Conservation (phyloP, 2,888 invertebrate genomes). For the Epinotia demarniana region DNA sequence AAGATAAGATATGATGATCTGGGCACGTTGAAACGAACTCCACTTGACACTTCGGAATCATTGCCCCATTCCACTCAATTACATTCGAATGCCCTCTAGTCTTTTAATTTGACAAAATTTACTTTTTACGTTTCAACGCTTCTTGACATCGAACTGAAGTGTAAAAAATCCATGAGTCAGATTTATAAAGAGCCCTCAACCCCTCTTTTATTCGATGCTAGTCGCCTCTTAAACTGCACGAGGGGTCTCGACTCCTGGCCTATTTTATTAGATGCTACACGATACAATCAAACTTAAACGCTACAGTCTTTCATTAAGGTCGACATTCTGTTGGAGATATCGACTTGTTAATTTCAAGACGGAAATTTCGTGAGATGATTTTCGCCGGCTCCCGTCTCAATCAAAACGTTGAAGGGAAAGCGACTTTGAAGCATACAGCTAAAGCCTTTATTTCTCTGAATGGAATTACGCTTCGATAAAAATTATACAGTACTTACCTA, state of each 20-base stretch:
- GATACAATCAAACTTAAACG: constrained; percentile 50
- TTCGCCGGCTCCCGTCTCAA: constrained; percentile 19
- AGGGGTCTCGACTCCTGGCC: constrained; percentile 60
- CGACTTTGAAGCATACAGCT: background rate
- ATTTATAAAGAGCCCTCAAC: constrained; percentile 60
- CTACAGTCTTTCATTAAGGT: constrained; percentile 48
- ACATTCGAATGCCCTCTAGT: background rate
- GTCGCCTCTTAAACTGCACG: constrained; percentile 55
- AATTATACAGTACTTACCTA: background rate
- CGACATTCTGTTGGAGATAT: constrained; percentile 42
- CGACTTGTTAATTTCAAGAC: constrained; percentile 51
- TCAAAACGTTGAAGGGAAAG: background rate
- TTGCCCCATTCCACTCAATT: constrained; percentile 21
- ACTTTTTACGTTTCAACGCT: constrained; percentile 36
- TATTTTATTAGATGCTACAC: constrained; percentile 60
- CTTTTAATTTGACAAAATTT: constrained; percentile 33
- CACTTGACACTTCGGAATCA: background rate
- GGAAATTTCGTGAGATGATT: constrained; percentile 26
- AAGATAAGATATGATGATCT: background rate
- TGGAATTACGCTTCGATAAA: background rate
- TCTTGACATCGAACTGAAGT: constrained; percentile 46
- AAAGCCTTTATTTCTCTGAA: background rate
- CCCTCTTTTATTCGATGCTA: constrained; percentile 58
- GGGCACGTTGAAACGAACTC: background rate
- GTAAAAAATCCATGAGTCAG: constrained; percentile 62